Base-by-base conservation (phyloP, 2,888 invertebrate genomes). In the Gnatocerus cornutus region DNA sequence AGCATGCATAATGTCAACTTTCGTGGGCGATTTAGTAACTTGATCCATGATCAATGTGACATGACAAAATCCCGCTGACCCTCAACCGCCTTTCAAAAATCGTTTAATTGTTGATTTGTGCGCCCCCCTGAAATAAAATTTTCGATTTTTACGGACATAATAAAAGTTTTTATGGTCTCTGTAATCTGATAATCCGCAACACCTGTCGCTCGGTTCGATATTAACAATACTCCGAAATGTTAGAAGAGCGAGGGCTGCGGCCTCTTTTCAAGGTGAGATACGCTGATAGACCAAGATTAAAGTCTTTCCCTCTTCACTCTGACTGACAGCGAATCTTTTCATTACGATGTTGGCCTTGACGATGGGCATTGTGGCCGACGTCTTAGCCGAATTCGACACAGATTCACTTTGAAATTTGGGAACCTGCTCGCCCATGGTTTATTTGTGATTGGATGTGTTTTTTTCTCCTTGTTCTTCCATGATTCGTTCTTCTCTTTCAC, bases 271-370 rank as follows among this genome's bases (percentile, higher is more conserved):
- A 76, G 74, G 76, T 74, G 74, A 76, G 74, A 76, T 73, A 68
- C 68, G 71, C 66, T 70, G 76, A 75, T 76, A 74, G 76, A 73
- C 64, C 67, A 56, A 73, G 75, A 76, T 76, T 78, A 77, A 78
- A 77, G 76, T 77, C 76, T 76, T 74, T 75, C 77, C 78, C 75
- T 78, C 73, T 74, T 78, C 78, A 78, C 73, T 69, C 76, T 75
- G 77, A 77, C 76, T 78, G 78, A 78, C 78, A 78, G 78, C 75
- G 76, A 76, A 77, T 76, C 77, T 77, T 78, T 78, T 78, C 77
- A 78, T 78, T 76, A 74, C 74, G 72, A 37, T 63, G 68, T 71
- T 70, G 72, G 71, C 76, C 77, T 76, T 77, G 76, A 70, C 69
- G 74, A 68, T 68, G 73, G 33, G 68, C 74, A 77, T 78, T 75